Evolutionary conservation across 1,140 invertebrate species (phyloP).

Genomic region (Stenopsyche tienmushanensis): DNA sequence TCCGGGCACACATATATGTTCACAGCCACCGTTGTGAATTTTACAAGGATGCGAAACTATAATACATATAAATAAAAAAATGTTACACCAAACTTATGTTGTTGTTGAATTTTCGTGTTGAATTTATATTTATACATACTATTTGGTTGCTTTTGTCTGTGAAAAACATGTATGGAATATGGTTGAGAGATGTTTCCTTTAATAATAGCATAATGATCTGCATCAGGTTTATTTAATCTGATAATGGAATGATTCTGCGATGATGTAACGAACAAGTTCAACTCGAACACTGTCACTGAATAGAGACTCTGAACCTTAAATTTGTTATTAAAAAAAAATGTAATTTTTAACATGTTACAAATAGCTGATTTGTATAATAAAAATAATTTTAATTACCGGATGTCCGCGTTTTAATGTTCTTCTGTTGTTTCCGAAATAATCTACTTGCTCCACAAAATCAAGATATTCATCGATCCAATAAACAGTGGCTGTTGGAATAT

Average conservation of each 20-base stretch:
- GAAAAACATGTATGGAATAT: conserved; percentile 68
- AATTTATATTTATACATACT: conserved; percentile 45
- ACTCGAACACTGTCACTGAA: conserved; percentile 71
- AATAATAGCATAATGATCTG: conserved; percentile 49
- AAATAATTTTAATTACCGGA: conserved; percentile 48
- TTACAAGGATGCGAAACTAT: conserved; percentile 71
- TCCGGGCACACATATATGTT: conserved; percentile 69
- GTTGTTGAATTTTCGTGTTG: background rate
- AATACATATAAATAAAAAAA: conserved; percentile 39
- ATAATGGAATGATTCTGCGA: conserved; percentile 66
- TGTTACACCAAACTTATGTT: no score
- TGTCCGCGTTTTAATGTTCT: conserved; percentile 64
- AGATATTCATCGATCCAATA: conserved; percentile 81
- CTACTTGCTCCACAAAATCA: conserved; percentile 69
- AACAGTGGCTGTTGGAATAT: conserved; percentile 69
- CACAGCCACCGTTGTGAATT: conserved; percentile 67
- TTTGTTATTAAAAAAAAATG: conserved; percentile 13
- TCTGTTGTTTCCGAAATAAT: conserved; percentile 68
- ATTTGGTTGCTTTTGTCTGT: conserved; percentile 72
- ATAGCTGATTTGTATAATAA: conserved; percentile 1
- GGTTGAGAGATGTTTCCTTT: conserved; percentile 58
- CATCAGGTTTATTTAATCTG: conserved; percentile 59
- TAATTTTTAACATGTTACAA: background rate
- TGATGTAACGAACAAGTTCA: conserved; percentile 65
- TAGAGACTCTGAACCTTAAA: conserved; percentile 66